These are phyloP conservation scores for Fistularia commersonii DNA, from an alignment of 2,797 vertebrate genomes.

Conservation along the genomic window DNA sequence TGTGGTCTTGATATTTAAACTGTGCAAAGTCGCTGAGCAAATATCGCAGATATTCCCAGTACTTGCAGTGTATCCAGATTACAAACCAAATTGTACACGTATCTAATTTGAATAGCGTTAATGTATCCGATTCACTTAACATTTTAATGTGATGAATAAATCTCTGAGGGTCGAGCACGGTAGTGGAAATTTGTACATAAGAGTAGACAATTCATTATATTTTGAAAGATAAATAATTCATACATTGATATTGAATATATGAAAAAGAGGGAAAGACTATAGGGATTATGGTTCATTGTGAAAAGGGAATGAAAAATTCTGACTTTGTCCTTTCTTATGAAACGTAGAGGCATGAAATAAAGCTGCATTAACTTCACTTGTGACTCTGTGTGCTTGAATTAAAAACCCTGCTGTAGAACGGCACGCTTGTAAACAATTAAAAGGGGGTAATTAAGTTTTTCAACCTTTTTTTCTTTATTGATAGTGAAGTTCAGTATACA, in stretches of 20 bases:
- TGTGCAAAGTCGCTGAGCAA: conserved; percentile 56
- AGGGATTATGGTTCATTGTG: conserved; percentile 64
- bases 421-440: too few relatives aligned
- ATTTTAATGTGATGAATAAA: conserved; percentile 58
- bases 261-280: conserved; percentile 50
- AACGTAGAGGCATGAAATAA: conserved; percentile 79
- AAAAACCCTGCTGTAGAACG: too few relatives aligned
- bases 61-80: conserved; percentile 59
- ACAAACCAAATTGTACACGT: conserved; percentile 62
- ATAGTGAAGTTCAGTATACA: too few relatives aligned
- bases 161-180: conserved; percentile 60
- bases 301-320: conserved; percentile 62
- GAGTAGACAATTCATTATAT: conserved; percentile 66
- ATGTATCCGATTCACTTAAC: conserved; percentile 57
- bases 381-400: too few relatives aligned
- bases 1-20: conserved; percentile 67
- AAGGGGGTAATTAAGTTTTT: too few relatives aligned
- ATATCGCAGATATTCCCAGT: conserved; percentile 54
- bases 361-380: conserved; percentile 72
- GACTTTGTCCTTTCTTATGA: conserved; percentile 74
- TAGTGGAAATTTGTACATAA: conserved; percentile 80
- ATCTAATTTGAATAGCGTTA: conserved; percentile 60
- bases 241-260: conserved; percentile 38
- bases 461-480: too few relatives aligned
- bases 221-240: conserved; percentile 57